Percentiles rank a stretch among this genome's conserved stretches.
Conservation (phyloP, 1,140 invertebrate species). For the Bombus waltoni region DNA sequence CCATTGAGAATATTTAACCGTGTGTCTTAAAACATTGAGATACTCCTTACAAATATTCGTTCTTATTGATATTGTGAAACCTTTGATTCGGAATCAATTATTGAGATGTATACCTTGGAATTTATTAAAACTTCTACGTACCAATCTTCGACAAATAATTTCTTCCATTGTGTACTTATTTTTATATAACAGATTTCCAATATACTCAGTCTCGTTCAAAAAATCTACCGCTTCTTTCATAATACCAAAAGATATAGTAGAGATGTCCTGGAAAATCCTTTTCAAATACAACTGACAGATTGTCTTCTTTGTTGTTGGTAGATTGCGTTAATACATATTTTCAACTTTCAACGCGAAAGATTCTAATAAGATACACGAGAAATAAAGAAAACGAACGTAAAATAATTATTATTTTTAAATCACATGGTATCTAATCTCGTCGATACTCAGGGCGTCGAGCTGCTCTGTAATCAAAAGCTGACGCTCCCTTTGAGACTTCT, state of each 20-base stretch:
- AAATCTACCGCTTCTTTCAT: neutral
- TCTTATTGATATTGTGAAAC: neutral
- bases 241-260: neutral
- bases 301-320: neutral
- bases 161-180: neutral
- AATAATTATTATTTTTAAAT: neutral
- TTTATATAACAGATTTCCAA: neutral
- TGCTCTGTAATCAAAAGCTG: constrained; percentile 17
- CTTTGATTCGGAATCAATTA: neutral
- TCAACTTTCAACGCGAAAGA: neutral
- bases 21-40: neutral
- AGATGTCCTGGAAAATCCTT: neutral
- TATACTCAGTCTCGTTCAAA: neutral
- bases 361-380: too few relatives aligned
- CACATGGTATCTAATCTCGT: neutral
- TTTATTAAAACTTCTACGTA: neutral
- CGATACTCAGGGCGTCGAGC: neutral
- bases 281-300: neutral
- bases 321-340: neutral
- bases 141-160: neutral
- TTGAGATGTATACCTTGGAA: neutral
- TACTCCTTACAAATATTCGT: neutral
- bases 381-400: neutral
- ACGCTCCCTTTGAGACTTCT: neutral
- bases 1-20: neutral